Percentiles rank a stretch among this genome's conserved stretches.
phyloP scores from a whole-genome alignment of 2,113 vertebrate species.

The Hippocampus guttulatus region DNA sequence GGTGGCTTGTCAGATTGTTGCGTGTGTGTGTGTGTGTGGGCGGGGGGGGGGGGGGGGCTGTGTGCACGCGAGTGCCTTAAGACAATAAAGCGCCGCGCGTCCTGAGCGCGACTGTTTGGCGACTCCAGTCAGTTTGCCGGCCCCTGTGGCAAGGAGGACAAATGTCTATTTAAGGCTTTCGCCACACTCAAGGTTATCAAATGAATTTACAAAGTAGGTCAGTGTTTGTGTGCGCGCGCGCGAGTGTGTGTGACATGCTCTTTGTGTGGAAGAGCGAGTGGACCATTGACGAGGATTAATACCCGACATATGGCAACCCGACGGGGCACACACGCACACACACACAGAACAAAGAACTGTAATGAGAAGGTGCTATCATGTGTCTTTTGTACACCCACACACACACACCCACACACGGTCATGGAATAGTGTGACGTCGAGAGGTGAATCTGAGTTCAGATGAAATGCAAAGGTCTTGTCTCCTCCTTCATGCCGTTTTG shows the following conservation, averaged over 20 bases:
- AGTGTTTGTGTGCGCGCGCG: conserved; percentile 24
- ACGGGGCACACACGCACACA: conserved; percentile 46
- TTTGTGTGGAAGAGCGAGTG: conserved; percentile 64
- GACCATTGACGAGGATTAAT: conserved; percentile 70
- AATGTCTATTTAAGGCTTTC: conserved; percentile 35
- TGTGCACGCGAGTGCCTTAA: conserved; percentile 21
- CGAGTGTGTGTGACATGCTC: conserved; percentile 60
- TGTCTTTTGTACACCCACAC: conserved; percentile 51
- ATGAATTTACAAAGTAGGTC: conserved; percentile 52
- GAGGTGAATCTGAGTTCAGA: conserved; percentile 61
- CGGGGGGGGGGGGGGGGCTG: too few species aligned
- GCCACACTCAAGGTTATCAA: conserved; percentile 32
- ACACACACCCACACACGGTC: conserved; percentile 33
- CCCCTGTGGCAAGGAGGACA: neutral
- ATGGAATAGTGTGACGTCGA: conserved; percentile 36
- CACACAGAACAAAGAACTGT: conserved; percentile 62
- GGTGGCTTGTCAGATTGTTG: conserved; percentile 48
- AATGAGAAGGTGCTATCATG: conserved; percentile 65
- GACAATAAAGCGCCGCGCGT: conserved; percentile 7
- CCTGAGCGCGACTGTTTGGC: too few species aligned
- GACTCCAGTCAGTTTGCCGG: too few species aligned
- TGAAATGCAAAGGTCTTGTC: conserved; percentile 53
- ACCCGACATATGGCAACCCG: conserved; percentile 71
- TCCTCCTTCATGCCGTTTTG: conserved; percentile 56
- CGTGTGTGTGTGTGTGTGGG: neutral